Percentiles rank a stretch among this genome's conserved stretches.
Conservation (phyloP, 2,113 vertebrate genomes). For the Anhinga rufa region DNA sequence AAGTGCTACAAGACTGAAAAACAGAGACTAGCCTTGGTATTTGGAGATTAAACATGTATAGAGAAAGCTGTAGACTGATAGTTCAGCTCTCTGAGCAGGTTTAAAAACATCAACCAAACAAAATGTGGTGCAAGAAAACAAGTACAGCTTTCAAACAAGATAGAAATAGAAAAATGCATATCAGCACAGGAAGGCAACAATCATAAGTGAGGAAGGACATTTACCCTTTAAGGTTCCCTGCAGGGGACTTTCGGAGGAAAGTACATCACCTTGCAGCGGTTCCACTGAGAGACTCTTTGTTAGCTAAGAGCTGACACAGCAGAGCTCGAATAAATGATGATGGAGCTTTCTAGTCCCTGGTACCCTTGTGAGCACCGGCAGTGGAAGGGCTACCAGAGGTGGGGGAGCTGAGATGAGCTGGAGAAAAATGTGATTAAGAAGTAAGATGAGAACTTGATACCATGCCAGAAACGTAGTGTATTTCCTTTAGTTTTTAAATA, state of each 20-base stretch:
- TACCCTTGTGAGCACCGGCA: neutral
- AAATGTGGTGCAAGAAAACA: neutral
- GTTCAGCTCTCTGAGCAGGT: neutral
- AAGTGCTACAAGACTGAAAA: neutral
- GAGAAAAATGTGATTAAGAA: neutral
- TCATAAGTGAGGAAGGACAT: neutral
- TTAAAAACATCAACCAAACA: neutral
- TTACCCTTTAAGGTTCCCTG: neutral
- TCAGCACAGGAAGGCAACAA: neutral
- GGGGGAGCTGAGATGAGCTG: neutral
- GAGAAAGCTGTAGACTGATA: neutral
- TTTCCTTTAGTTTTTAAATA: slow-evolving; percentile 3
- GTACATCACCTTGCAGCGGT: neutral
- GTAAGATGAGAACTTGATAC: neutral
- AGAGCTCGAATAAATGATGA: neutral
- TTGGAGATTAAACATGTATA: neutral
- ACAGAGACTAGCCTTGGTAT: neutral
- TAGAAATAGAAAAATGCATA: neutral
- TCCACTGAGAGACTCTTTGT: neutral
- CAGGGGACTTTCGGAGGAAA: neutral
- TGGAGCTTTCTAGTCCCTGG: neutral
- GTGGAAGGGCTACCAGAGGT: neutral
- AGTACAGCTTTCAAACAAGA: neutral
- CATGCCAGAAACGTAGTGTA: neutral
- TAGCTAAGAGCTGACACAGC: neutral